Percentiles rank a stretch among this genome's conserved stretches.
phyloP scores from a whole-genome alignment of 2,113 vertebrate genomes.

The Epinephelus moara region DNA sequence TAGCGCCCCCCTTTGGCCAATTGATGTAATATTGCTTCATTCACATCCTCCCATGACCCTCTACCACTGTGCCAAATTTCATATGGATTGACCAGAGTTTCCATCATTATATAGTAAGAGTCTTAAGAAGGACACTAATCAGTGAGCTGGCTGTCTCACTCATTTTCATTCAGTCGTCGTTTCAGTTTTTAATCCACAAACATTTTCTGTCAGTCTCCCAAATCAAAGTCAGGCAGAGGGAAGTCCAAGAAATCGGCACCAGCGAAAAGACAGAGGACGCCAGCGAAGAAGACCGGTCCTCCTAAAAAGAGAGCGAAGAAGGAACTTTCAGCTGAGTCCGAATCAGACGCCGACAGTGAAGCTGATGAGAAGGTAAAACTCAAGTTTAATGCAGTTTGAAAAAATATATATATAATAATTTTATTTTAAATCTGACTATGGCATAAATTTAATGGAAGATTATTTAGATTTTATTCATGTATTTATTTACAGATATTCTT shows the following conservation, averaged over 20 bases:
- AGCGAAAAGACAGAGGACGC: slow-evolving; percentile 43
- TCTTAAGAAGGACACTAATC: neutral
- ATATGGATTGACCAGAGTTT: too few relatives aligned
- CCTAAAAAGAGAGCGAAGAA: slow-evolving; percentile 68
- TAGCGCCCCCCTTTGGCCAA: too few relatives aligned
- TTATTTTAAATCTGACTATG: too few relatives aligned
- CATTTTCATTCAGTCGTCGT: neutral
- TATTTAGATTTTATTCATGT: too few relatives aligned
- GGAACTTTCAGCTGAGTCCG: slow-evolving; percentile 50
- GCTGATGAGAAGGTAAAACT: slow-evolving; percentile 59
- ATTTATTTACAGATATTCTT: too few relatives aligned
- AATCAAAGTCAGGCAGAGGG: slow-evolving; percentile 29
- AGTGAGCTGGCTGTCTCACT: neutral
- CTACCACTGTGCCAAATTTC: too few relatives aligned
- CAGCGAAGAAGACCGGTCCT: slow-evolving; percentile 63
- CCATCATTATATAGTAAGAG: too few relatives aligned
- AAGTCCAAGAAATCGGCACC: slow-evolving; percentile 48
- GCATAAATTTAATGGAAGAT: too few relatives aligned
- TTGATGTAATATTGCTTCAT: too few relatives aligned
- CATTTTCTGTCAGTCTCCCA: slow-evolving; percentile 45
- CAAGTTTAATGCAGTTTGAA: neutral
- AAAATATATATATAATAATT: too few relatives aligned
- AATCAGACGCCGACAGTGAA: slow-evolving; percentile 63
- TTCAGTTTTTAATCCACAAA: neutral
- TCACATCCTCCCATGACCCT: too few relatives aligned